phyloP scores from a whole-genome alignment of 2,113 vertebrate species.

The Holacanthus passer region DNA sequence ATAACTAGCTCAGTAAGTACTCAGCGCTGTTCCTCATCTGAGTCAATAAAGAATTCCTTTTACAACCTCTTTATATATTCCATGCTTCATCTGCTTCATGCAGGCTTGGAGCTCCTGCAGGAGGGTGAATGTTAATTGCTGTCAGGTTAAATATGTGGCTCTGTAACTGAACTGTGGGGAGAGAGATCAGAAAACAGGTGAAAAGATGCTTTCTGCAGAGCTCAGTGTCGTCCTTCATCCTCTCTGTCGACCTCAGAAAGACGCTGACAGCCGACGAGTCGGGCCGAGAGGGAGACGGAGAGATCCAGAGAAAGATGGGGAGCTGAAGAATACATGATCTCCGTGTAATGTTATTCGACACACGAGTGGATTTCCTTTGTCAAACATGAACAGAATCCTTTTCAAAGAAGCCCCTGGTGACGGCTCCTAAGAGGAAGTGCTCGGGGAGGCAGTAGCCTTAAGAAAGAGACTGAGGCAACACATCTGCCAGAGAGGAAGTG shows the following conservation, averaged over 20 bases:
- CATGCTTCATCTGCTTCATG: not conserved
- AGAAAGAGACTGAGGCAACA: conserved; percentile 17
- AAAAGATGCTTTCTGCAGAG: not conserved
- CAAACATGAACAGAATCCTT: conserved; percentile 41
- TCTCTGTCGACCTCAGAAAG: not conserved
- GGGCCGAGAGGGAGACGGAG: not conserved
- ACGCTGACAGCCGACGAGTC: not conserved
- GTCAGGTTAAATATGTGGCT: conserved; percentile 18
- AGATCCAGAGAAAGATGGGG: conserved; percentile 12
- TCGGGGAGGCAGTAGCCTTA: conserved; percentile 20
- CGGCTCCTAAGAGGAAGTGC: conserved; percentile 12
- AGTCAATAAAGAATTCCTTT: conserved; percentile 6
- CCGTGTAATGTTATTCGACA: conserved; percentile 32
- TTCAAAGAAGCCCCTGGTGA: conserved; percentile 34
- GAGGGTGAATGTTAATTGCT: not conserved
- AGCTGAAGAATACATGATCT: conserved; percentile 14
- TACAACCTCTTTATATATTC: not conserved
- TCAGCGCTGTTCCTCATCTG: not conserved
- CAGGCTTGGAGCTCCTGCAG: not conserved
- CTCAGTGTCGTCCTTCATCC: not conserved
- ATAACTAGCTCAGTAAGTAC: not conserved
- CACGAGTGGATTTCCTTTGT: conserved; percentile 33
- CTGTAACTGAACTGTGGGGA: not conserved
- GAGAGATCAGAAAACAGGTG: conserved; percentile 4
- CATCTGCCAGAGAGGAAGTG: conserved; percentile 7